Evolutionary conservation across 2,888 invertebrate species (phyloP).

Genomic region (Zootermopsis nevadensis): DNA sequence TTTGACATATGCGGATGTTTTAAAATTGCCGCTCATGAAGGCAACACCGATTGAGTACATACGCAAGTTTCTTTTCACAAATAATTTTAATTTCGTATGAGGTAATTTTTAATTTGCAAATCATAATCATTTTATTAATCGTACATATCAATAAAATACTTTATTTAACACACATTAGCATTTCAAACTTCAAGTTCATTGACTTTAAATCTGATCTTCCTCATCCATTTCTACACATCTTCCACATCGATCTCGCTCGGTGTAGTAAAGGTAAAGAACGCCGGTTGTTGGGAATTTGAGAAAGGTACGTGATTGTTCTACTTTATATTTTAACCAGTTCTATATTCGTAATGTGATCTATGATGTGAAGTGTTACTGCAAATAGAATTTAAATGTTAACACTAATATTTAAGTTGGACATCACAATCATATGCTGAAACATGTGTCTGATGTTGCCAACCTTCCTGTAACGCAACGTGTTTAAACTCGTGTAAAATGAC

Average conservation of each 20-base stretch:
- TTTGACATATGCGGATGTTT: not conserved
- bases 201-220: not conserved
- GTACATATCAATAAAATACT: not conserved
- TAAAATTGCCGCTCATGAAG: not conserved
- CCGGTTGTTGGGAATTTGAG: not conserved
- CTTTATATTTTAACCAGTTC: too few relatives aligned
- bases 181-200: not conserved
- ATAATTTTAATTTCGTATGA: not conserved
- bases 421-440: too few relatives aligned
- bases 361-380: too few relatives aligned
- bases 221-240: not conserved
- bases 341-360: too few relatives aligned
- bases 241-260: not conserved
- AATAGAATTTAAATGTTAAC: too few relatives aligned
- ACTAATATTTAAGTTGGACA: too few relatives aligned
- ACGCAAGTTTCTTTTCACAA: not conserved
- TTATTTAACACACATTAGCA: not conserved
- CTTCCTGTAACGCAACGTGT: too few relatives aligned
- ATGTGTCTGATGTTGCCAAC: too few relatives aligned
- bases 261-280: not conserved
- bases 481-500: too few relatives aligned
- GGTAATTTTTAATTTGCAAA: not conserved
- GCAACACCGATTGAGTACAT: not conserved
- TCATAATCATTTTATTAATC: not conserved
- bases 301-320: not conserved